Conservation (phyloP, 2,797 vertebrate genomes). For the Antennarius maculatus region DNA sequence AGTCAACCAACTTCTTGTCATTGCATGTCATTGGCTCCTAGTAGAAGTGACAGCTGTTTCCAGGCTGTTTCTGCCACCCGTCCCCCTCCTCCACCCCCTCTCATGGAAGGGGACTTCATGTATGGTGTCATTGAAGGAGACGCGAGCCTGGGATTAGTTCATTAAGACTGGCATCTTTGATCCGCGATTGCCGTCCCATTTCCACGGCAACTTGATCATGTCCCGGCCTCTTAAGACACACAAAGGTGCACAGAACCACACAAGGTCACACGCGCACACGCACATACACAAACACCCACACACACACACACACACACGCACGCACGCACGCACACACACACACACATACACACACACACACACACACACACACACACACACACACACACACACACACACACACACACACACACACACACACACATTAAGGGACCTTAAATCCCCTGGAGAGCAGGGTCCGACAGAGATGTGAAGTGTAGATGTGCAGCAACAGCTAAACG, state of each 20-base stretch:
- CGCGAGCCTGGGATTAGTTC: constrained; percentile 71
- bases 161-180: constrained; percentile 75
- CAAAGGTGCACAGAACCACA: constrained; percentile 24
- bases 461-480: constrained; percentile 94
- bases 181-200: constrained; percentile 67
- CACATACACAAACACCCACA: constrained; percentile 24
- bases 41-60: constrained; percentile 74
- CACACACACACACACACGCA: constrained; percentile 34
- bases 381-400: constrained; percentile 21
- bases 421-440: constrained; percentile 60
- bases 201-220: constrained; percentile 74
- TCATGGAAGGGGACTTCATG: constrained; percentile 44
- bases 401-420: constrained; percentile 36
- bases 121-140: constrained; percentile 59
- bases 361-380: constrained; percentile 18
- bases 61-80: constrained; percentile 33
- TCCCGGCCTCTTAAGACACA: constrained; percentile 59
- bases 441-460: constrained; percentile 81
- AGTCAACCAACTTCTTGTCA: constrained; percentile 53
- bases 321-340: no score
- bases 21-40: constrained; percentile 54
- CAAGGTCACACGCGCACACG: constrained; percentile 26
- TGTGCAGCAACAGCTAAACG: constrained; percentile 99
- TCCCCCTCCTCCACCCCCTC: constrained; percentile 8
- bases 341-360: constrained; percentile 39